Evolutionary conservation across 2,888 invertebrate species (phyloP).

Genomic region (Merodon equestris): DNA sequence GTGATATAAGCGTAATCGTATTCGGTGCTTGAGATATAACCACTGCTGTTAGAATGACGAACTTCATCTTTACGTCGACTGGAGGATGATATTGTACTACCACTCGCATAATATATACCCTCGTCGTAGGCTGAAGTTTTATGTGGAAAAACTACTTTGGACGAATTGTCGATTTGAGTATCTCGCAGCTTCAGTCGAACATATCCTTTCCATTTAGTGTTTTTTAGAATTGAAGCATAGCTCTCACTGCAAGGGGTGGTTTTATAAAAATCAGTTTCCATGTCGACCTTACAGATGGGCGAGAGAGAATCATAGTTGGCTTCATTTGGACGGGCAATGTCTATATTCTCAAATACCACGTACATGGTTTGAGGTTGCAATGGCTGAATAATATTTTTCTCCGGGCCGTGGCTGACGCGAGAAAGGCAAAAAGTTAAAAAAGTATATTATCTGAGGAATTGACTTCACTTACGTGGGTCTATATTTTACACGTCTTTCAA

Average conservation of each 20-base stretch:
- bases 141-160: neutral
- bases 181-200: constrained; percentile 76
- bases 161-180: constrained; percentile 6
- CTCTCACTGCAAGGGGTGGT: constrained; percentile 74
- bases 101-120: constrained; percentile 45
- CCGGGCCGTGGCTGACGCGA: constrained; percentile 76
- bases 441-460: neutral
- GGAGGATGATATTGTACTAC: constrained; percentile 48
- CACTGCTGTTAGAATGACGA: constrained; percentile 45
- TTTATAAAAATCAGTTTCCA: constrained; percentile 79
- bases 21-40: constrained; percentile 67
- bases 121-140: constrained; percentile 11
- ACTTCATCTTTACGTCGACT: constrained; percentile 25
- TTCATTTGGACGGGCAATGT: constrained; percentile 84
- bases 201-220: constrained; percentile 77
- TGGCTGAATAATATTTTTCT: constrained; percentile 79
- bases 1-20: constrained; percentile 83
- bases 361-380: constrained; percentile 84
- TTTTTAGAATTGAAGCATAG: constrained; percentile 72
- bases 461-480: constrained; percentile 74
- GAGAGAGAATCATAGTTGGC: constrained; percentile 79
- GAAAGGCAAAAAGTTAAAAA: neutral
- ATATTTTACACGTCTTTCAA: constrained; percentile 83
- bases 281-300: constrained; percentile 83
- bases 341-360: constrained; percentile 86